phyloP scores from a whole-genome alignment of 2,888 invertebrate genomes.

The Lasioglossum figueresi region DNA sequence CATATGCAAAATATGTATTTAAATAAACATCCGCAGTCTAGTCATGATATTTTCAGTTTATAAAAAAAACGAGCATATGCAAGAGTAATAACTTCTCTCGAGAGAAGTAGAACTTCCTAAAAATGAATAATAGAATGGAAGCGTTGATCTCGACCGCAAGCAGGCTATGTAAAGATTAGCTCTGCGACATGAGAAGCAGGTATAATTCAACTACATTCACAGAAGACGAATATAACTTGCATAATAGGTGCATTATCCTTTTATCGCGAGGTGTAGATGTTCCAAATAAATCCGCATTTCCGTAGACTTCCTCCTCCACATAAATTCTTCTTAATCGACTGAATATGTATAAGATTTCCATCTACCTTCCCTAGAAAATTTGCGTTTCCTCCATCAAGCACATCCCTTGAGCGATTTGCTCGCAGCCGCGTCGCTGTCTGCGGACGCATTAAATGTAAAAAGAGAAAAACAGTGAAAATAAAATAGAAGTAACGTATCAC shows the following conservation, averaged over 20 bases:
- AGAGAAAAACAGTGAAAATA: background rate
- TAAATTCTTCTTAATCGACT: background rate
- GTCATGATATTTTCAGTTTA: too few relatives aligned
- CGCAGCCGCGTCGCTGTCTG: background rate
- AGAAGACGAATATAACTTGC: background rate
- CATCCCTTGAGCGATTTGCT: slow-evolving; percentile 17
- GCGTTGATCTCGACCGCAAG: background rate
- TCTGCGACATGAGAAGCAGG: background rate
- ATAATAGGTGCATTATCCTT: background rate
- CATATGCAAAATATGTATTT: too few relatives aligned
- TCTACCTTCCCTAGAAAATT: background rate
- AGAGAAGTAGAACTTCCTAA: too few relatives aligned
- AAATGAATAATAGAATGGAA: background rate
- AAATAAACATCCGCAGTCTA: too few relatives aligned
- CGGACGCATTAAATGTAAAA: background rate
- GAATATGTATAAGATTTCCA: background rate
- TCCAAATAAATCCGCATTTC: background rate
- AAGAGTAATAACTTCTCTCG: too few relatives aligned
- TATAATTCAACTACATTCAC: too few relatives aligned
- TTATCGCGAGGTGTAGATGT: background rate
- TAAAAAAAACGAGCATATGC: too few relatives aligned
- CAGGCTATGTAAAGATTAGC: background rate
- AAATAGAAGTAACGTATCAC: slow-evolving; percentile 10
- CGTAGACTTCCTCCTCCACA: background rate
- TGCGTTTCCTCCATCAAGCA: slow-evolving; percentile 3